Evolutionary conservation across 2,113 vertebrate genomes (phyloP), one percentile per base, ranked within the genome.

Genomic region (Odontesthes bonariensis): DNA sequence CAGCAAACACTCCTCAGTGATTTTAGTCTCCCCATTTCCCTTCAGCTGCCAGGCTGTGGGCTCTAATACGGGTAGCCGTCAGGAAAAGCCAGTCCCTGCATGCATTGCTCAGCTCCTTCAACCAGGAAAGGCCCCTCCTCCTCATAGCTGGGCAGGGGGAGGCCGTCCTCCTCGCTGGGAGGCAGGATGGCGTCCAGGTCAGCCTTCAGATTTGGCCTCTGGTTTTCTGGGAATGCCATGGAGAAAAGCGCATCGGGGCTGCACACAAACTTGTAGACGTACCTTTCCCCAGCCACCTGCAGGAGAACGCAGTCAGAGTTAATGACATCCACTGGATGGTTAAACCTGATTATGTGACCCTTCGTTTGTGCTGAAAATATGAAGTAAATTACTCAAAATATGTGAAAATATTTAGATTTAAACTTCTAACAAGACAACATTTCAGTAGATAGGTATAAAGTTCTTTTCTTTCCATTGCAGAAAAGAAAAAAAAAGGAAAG

Each of bases 231-330:
- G 84, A 98, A 98, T 4, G 97, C 97, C 96, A 99, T 96, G 78
- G 97, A 97, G 77, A 98, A 98, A 1, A 99, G 96, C 0, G 97
- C 97, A 2, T 99, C 96, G 0, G 96, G 97, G 89, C 97, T 97
- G 1, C 97, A 98, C 49, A 98, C 97, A 0, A 98, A 99, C 88
- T 98, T 99, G 77, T 99, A 99, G 82, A 99, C 97, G 0, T 99
- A 99, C 79, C 97, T 91, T 74, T 99, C 97, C 0, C 97, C 97
- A 0, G 97, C 97, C 52, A 99, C 97, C 97, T 99, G 84, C 6
- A 11, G 42, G 33, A 53, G 0, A 5, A 73, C 0, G 11, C 44
- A 46, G 10, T 10, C 6, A 38, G 35, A 38, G 35, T 10, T 38
- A 10, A 27, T 38, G 7, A 38, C 35, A 38, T 38, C 35, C 35